Base-by-base conservation (phyloP, 2,888 invertebrate species). In the Drosophila paucipuncta region DNA sequence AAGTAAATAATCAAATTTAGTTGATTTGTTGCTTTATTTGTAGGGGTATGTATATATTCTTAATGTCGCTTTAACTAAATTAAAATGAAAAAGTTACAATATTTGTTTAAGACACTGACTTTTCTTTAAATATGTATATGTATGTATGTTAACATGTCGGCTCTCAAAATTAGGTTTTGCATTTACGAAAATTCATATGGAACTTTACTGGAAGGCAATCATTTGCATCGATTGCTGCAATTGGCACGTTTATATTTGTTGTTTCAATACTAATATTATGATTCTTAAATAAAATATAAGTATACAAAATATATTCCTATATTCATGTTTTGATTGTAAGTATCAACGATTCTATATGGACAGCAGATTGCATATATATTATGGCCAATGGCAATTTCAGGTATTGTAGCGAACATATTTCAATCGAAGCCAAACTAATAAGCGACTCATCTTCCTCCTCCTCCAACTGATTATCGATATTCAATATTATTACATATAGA, bases 211-310 rank as follows among this genome's bases (percentile, higher is more conserved):
- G 54, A 54, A 58, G 68, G 72, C 85, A 85, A 84, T 85, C 64
- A 22, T 59, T 64, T 52, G 60, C 63, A 13, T 63, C 59, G 74
- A 83, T 83, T 89, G 71, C 57, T 62, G 68, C 80, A 68, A 62
- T 85, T 85, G 85, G 85, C 85, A 85, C 85, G 31, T 82, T 75
- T 73, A 61, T 61, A 53, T 68, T 33, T 43, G 18, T n/a, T 30
- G 13, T 55, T 57, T 75, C 62, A 69, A 68, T 67, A 73, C 54
- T 89, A 80, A 84, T 63, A 65, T 85, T 82, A 72, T 80, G 83
- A 85, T 86, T 85, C 90, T 85, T 85, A 90, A 88, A 85, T 87
- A 89, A 89, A 89, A 82, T 76, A 72, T 71, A 82, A 78, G 88
- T 80, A 87, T 89, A 85, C 84, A 89, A 84, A 89, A 84, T 84